Base-by-base conservation (phyloP, 2,113 vertebrate genomes). In the Charina bottae region DNA sequence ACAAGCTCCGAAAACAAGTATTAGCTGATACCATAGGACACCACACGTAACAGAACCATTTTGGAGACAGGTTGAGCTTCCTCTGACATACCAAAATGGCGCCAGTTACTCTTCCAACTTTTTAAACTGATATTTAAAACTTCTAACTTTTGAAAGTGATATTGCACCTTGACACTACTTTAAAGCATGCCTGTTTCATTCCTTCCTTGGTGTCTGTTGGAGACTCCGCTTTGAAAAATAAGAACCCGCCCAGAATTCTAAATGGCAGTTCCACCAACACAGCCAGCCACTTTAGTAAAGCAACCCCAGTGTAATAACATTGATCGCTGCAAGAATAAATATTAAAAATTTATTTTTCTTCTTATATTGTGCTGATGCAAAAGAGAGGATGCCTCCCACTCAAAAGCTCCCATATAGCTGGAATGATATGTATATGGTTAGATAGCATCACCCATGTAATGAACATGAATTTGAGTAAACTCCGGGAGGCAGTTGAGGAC, bases 241-340 rank as follows among this genome's bases (percentile, higher is more conserved):
- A 85, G 53, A 85, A 93, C 28, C 0, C 0, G 33, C 62, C 58
- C 60, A 1, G 0, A 11, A 42, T 64, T 93, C 92, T 13, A 46
- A 89, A 92, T 33, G 0, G n/a, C 64, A 89, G 19, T 2, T 59
- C 72, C 58, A 49, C 4, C 62, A 42, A 9, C 26, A 3, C 11
- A 86, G 62, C 17, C 26, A 78, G 10, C 0, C 24, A 10, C 7
- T 87, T 64, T 42, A 28, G 3, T 56, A 84, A 56, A n/a, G 26
- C 26, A 87, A 64, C 86, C 9, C 15, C 2, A 83, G 28, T 92
- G 28, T 62, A 89, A 23, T 92, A n/a, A 93, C 87, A 92, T 64
- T 26, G 37, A 87, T 92, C 64, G 78, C 55, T 64, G 10, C 83
- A 92, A 54, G 23, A 85, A 89, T 19, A 49, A 7, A 92, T 83